phyloP scores from a whole-genome alignment of 1,140 invertebrate genomes.

The Leucophenga varia region DNA sequence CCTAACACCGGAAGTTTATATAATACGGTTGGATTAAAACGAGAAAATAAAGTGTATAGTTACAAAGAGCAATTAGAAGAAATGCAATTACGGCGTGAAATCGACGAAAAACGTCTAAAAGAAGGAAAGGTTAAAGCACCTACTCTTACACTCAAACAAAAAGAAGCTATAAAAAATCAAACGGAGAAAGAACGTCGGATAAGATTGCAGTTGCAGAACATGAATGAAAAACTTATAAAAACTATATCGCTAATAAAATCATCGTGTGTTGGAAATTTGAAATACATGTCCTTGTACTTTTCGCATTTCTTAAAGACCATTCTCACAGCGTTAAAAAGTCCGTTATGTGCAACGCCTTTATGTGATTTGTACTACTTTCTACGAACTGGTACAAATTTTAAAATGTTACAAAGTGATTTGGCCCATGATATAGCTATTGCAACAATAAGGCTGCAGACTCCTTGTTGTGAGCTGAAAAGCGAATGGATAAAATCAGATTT shows the following conservation, averaged over 20 bases:
- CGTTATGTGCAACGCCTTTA: constrained; percentile 68
- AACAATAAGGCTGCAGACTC: constrained; percentile 70
- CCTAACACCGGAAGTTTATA: constrained; percentile 79
- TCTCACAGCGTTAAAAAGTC: constrained; percentile 66
- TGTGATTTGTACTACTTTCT: constrained; percentile 66
- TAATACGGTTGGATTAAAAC: constrained; percentile 66
- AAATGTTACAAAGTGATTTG: constrained; percentile 57
- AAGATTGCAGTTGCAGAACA: constrained; percentile 59
- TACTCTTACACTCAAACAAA: constrained; percentile 83
- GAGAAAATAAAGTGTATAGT: constrained; percentile 96
- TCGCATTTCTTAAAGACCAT: constrained; percentile 65
- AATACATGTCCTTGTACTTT: constrained; percentile 65
- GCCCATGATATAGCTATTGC: constrained; percentile 65
- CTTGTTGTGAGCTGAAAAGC: constrained; percentile 74
- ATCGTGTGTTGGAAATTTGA: constrained; percentile 63
- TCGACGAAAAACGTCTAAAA: constrained; percentile 85
- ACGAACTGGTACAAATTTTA: constrained; percentile 60
- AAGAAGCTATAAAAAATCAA: constrained; percentile 87
- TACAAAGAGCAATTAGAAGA: constrained; percentile 97
- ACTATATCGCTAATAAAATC: constrained; percentile 68
- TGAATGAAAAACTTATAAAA: constrained; percentile 65
- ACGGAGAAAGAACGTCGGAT: constrained; percentile 82
- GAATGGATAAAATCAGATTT: constrained; percentile 78
- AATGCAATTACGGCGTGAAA: constrained; percentile 84
- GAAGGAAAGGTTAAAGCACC: constrained; percentile 80